Percentiles rank a stretch among this genome's conserved stretches.
Evolutionary conservation across 1,140 invertebrate species (phyloP).

Genomic region (Drosophila ogumai): DNA sequence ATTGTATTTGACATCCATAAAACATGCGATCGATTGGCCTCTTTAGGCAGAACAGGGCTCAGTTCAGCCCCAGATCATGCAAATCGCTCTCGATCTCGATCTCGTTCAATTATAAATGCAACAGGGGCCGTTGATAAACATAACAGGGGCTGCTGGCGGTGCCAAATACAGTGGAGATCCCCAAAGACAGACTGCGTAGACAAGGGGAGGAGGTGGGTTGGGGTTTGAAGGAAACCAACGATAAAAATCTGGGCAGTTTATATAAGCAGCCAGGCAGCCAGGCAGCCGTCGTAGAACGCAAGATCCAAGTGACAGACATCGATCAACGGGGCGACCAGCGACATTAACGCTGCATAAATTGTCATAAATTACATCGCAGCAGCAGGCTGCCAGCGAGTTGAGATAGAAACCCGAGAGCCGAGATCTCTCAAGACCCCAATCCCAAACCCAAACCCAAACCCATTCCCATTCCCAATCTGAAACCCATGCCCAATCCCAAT

Average conservation of each 20-base stretch:
- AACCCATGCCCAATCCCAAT: slow-evolving; percentile 1
- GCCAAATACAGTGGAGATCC: slow-evolving; percentile 69
- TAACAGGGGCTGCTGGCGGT: slow-evolving; percentile 59
- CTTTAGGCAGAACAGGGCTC: slow-evolving; percentile 63
- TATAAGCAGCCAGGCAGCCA: slow-evolving; percentile 74
- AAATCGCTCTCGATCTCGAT: slow-evolving; percentile 55
- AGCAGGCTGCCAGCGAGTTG: slow-evolving; percentile 22
- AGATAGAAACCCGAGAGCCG: slow-evolving; percentile 32
- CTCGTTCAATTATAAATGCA: slow-evolving; percentile 77
- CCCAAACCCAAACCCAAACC: neutral
- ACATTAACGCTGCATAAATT: slow-evolving; percentile 84
- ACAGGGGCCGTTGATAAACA: slow-evolving; percentile 67
- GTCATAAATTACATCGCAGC: slow-evolving; percentile 78
- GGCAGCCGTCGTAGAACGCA: slow-evolving; percentile 66
- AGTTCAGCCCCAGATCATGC: slow-evolving; percentile 61
- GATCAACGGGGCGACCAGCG: slow-evolving; percentile 74
- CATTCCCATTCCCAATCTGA: neutral
- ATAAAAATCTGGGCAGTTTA: slow-evolving; percentile 75
- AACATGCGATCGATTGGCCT: slow-evolving; percentile 81
- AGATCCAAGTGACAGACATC: slow-evolving; percentile 76
- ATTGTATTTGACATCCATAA: slow-evolving; percentile 81
- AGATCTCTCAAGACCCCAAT: slow-evolving; percentile 21
- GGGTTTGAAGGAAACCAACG: slow-evolving; percentile 18
- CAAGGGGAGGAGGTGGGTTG: no score
- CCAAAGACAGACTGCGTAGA: slow-evolving; percentile 37